Evolutionary conservation across 2,888 invertebrate species (phyloP), one percentile per base, ranked within the genome.

Genomic region (Platycnemis pennipes): DNA sequence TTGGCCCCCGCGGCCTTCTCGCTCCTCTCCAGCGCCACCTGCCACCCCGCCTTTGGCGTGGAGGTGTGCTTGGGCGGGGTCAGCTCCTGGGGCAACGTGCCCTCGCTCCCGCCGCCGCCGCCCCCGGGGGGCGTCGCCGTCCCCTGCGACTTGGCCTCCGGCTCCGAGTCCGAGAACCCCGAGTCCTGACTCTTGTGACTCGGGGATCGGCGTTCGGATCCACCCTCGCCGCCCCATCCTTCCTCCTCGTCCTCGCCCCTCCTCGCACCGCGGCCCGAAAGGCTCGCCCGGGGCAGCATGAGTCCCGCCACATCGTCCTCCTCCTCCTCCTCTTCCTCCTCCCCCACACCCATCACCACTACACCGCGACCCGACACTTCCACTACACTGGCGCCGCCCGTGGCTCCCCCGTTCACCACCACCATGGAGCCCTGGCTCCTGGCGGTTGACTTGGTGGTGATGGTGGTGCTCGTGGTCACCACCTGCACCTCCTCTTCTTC

Each of bases 121-220:
- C 97, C 96, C 89, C 96, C 96, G 37, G 94, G 49, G 77, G 94
- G 94, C 91, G 94, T 87, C 37, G 89, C 89, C 42, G 88, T 37
- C 1, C n/a, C 86, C 77, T 42, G 94, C 37, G 94, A 94, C 45
- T 53, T 94, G 53, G 95, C 94, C 86, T 95, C 63, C 85, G 95
- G 95, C 94, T 98, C 98, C 0, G 98, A 98, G 95, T 98, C 98
- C 0, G 98, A 98, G 96, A 98, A 98, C 1, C 98, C 98, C 0
- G 98, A 98, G 96, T 98, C 98, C 96, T 98, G 98, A 95, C 98
- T 98, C 95, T 98, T 97, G 95, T 98, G 98, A 96, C 98, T 98
- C 49, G 95, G 96, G 42, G 95, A 95, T 26, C 96, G 96, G 31
- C 96, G 95, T 95, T 97, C 44, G 97, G 96, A 46, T 96, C 96